Evolutionary conservation across 1,140 invertebrate species (phyloP).

Genomic region (Atta cephalotes): DNA sequence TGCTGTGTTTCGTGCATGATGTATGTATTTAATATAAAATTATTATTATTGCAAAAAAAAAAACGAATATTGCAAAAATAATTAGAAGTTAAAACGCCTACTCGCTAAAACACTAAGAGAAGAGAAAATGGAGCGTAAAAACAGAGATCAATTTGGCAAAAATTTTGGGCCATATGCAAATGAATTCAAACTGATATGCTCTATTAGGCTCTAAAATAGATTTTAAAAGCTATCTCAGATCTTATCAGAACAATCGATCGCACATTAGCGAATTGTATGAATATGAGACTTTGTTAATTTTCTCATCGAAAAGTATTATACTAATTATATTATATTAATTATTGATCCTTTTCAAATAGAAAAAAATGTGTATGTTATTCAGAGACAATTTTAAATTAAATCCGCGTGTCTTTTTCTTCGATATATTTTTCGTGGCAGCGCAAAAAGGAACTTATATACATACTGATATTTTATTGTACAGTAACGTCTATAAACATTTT

Average conservation of each 20-base stretch:
- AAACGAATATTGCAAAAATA: conserved; percentile 16
- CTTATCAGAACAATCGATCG: conserved; percentile 12
- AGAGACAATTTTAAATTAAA: conserved; percentile 3
- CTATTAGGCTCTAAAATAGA: background rate
- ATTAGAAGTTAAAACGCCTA: conserved; percentile 32
- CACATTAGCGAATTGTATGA: background rate
- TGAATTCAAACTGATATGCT: background rate
- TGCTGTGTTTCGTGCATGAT: conserved; percentile 36
- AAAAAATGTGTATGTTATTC: background rate
- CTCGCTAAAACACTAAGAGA: conserved; percentile 62
- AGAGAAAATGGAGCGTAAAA: conserved; percentile 67
- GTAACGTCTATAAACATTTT: no score
- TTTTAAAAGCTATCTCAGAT: background rate
- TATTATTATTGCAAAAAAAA: conserved; percentile 8
- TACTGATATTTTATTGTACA: background rate
- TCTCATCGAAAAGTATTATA: background rate
- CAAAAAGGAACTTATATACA: background rate
- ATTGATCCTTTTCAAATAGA: background rate
- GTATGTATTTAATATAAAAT: conserved; percentile 18
- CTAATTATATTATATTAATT: background rate
- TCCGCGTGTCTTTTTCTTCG: background rate
- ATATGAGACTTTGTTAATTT: conserved; percentile 10
- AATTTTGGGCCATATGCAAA: conserved; percentile 37
- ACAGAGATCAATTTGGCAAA: conserved; percentile 50
- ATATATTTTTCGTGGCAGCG: background rate